Evolutionary conservation across 2,113 vertebrate genomes (phyloP).

Genomic region (Bujurquina vittata): DNA sequence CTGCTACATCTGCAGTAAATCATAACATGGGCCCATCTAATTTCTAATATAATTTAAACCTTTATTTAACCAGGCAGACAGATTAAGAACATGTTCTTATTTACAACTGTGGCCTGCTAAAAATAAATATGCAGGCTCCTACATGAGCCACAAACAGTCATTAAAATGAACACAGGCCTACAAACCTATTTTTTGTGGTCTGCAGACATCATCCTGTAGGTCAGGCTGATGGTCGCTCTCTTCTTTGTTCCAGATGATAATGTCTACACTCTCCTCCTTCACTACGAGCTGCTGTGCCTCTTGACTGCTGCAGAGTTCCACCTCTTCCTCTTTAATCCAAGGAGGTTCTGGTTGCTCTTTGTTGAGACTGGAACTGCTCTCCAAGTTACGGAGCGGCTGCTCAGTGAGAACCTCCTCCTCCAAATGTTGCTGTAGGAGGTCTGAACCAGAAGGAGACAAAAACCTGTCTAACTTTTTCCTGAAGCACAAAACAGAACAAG

Average conservation of each 20-base stretch:
- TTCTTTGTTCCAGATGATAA: background rate
- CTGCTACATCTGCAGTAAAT: background rate
- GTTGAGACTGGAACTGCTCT: background rate
- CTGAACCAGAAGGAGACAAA: background rate
- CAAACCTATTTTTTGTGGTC: background rate
- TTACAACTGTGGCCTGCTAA: background rate
- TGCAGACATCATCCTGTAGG: background rate
- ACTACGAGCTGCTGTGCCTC: background rate
- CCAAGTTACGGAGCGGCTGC: background rate
- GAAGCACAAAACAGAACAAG: rapidly evolving
- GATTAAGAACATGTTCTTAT: no score
- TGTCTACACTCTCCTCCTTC: background rate
- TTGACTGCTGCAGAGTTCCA: no score
- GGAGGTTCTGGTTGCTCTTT: background rate
- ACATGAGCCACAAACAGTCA: background rate
- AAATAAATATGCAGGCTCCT: rapidly evolving
- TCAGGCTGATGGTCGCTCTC: background rate
- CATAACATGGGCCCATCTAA: background rate
- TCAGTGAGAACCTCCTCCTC: background rate
- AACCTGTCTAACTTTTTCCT: background rate
- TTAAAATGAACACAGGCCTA: background rate
- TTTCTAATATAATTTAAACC: no score
- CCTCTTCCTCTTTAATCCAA: background rate
- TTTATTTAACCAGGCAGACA: no score
- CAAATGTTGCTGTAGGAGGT: background rate